Evolutionary conservation across 64 coral and sea anemone genomes (phyloP).

Genomic region (Anthopleura sola): DNA sequence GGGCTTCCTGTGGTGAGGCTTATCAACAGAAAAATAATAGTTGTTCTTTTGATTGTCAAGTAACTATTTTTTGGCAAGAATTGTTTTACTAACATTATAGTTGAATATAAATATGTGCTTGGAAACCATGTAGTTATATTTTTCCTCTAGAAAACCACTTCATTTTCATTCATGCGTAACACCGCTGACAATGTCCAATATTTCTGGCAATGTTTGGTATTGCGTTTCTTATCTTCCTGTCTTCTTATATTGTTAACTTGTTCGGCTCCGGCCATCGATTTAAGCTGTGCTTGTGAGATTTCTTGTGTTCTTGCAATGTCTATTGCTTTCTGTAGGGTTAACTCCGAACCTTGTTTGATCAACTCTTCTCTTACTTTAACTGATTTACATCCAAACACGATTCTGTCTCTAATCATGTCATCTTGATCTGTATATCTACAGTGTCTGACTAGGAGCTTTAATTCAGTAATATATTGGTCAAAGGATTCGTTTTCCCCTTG

Average conservation of each 20-base stretch:
- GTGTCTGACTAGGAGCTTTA: constrained; percentile 33
- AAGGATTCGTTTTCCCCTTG: constrained; percentile 53
- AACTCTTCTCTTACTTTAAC: constrained; percentile 17
- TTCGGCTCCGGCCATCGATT: constrained; percentile 19
- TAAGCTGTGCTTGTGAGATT: constrained; percentile 25
- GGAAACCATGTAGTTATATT: too few relatives aligned
- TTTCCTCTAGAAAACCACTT: too few relatives aligned
- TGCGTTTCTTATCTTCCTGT: constrained; percentile 18
- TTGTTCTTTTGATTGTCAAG: too few relatives aligned
- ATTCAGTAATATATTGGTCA: constrained; percentile 31
- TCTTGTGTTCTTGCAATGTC: constrained; percentile 37
- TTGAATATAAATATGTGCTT: too few relatives aligned
- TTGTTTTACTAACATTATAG: too few relatives aligned
- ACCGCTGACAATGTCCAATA: too few relatives aligned
- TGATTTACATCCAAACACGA: constrained; percentile 40
- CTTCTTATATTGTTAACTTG: not conserved
- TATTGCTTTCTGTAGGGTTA: constrained; percentile 31
- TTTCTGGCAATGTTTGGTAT: too few relatives aligned
- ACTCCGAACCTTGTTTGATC: not conserved
- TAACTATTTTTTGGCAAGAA: too few relatives aligned
- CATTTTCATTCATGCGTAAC: too few relatives aligned
- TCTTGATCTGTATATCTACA: constrained; percentile 32
- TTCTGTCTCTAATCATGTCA: constrained; percentile 25
- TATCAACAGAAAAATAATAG: too few relatives aligned
- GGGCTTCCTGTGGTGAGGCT: too few relatives aligned